phyloP scores from a whole-genome alignment of 2,113 vertebrate species.

The Urocynchramus pylzowi region DNA sequence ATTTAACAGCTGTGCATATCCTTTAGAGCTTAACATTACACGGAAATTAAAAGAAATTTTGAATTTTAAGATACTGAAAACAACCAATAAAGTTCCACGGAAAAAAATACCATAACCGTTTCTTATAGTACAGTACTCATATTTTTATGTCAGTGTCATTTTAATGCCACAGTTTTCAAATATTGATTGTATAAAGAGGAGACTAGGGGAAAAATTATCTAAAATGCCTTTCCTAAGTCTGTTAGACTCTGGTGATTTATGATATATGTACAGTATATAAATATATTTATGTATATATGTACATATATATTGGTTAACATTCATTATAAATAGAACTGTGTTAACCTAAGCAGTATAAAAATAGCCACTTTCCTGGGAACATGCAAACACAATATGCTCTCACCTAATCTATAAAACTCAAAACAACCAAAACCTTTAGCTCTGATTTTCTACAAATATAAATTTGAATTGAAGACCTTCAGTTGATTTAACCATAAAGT shows the following conservation, averaged over 20 bases:
- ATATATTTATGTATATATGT: constrained; percentile 71
- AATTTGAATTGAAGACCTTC: constrained; percentile 56
- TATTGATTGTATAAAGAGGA: constrained; percentile 62
- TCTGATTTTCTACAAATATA: constrained; percentile 67
- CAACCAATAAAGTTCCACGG: background rate
- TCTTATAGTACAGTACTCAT: background rate
- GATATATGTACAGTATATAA: constrained; percentile 71
- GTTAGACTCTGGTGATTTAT: constrained; percentile 26
- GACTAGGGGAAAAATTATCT: background rate
- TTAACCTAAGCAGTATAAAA: constrained; percentile 76
- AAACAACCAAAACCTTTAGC: constrained; percentile 61
- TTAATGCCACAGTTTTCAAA: constrained; percentile 20
- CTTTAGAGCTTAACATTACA: background rate
- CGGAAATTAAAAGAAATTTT: background rate
- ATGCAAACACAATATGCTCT: constrained; percentile 67
- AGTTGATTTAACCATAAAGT: constrained; percentile 58
- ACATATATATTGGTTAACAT: constrained; percentile 65
- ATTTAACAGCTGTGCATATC: background rate
- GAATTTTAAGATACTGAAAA: background rate
- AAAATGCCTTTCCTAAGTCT: constrained; percentile 42
- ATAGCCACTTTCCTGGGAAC: constrained; percentile 70
- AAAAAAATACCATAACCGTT: constrained; percentile 28
- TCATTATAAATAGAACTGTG: constrained; percentile 71
- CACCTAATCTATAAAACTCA: constrained; percentile 38
- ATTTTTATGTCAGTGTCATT: background rate